Evolutionary conservation across 1,140 invertebrate genomes (phyloP), one percentile per base, ranked within the genome.

Genomic region (Hyles euphorbiae): DNA sequence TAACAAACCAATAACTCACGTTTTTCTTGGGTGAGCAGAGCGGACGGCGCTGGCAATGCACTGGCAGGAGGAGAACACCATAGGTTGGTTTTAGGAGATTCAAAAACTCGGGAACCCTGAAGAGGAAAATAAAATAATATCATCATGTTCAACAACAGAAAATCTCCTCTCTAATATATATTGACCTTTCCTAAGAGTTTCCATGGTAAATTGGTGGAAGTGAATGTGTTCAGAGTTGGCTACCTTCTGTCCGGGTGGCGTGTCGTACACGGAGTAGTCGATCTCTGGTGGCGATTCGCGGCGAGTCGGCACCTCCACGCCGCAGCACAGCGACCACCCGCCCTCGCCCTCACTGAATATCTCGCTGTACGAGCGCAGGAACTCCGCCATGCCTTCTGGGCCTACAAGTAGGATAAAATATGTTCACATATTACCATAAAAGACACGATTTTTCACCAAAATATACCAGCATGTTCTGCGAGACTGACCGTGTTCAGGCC

Each of bases 21-120:
- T 74, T 74, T 77, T 47, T 88, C 83, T 46, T 78, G 77, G 6
- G 63, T 63, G 12, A 88, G 75, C 48, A 88, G 60, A 2, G 76
- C 81, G 1, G 81, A 80, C 8, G 86, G 86, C n/a, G 76, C 57
- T 0, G 86, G 86, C 67, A 88, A 60, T 10, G 86, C 73, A 60
- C 86, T 87, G 8, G 88, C 87, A 10, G 89, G 89, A 5, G 89
- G 89, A 7, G 89, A 89, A 60, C 76, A 81, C 88, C 88, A 89
- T 34, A 89, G 78, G 61, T 78, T 83, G 8, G 48, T 74, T 60
- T 78, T 82, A 6, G 86, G 86, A 33, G 86, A 87, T 44, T 88
- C 86, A 52, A 88, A 88, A 8, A 88, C 86, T 43, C 86, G 75
- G 8, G 86, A 87, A 45, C 86, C 84, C 86, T 88, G 58, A 3